phyloP scores from a whole-genome alignment of 2,888 invertebrate species.

The Leuctra nigra region DNA sequence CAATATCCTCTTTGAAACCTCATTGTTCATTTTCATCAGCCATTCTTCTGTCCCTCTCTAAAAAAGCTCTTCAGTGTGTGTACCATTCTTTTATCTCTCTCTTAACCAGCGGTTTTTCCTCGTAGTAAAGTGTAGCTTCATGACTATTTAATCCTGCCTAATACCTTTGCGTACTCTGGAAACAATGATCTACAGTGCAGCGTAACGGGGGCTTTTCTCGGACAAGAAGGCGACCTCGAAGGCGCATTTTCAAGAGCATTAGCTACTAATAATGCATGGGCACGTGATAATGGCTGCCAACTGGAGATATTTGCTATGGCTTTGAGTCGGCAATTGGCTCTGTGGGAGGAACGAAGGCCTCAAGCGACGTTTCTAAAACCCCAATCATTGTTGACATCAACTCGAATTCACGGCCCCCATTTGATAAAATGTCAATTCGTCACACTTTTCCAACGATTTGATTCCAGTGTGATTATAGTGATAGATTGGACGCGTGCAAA shows the following conservation, averaged over 20 bases:
- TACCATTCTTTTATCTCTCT: no score
- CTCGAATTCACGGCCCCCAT: no score
- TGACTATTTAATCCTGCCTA: slow-evolving; percentile 5
- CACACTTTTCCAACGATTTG: background rate
- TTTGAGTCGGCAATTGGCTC: no score
- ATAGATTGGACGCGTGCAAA: no score
- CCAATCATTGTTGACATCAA: no score
- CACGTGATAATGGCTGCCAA: background rate
- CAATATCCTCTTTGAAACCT: background rate
- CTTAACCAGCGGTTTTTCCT: no score
- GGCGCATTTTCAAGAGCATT: slow-evolving; percentile 1
- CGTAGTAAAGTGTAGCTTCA: background rate
- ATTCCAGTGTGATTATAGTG: background rate
- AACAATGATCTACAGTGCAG: slow-evolving; percentile 11
- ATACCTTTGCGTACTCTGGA: background rate
- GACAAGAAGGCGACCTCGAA: background rate
- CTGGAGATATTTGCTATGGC: no score
- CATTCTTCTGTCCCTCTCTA: no score
- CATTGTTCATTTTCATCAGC: slow-evolving; percentile 7
- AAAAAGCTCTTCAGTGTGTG: no score
- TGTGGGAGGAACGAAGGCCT: no score
- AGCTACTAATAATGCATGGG: background rate
- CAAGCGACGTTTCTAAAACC: no score
- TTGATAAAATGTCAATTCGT: no score
- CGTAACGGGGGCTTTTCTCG: background rate